A percentile compares a stretch with the other conserved stretches of the same genome.
phyloP scores from a whole-genome alignment of 2,797 vertebrate genomes.

The Smutsia gigantea region DNA sequence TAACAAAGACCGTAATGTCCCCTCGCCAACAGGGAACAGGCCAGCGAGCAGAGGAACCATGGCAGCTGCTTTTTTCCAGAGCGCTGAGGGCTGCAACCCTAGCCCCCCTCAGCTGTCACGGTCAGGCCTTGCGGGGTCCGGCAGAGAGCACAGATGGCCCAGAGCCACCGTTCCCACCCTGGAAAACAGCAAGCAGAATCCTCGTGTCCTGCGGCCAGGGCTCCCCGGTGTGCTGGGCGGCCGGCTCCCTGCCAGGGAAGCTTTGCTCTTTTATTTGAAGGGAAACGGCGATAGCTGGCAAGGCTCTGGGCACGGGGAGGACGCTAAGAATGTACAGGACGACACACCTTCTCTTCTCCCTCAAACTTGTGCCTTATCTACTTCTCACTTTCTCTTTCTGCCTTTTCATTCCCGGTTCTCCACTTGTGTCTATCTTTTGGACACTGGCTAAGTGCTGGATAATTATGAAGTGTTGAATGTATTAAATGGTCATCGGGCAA shows the following conservation, averaged over 20 bases:
- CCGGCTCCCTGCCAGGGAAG: not conserved
- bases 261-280: not conserved
- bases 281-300: not conserved
- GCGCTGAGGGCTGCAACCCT: slow-evolving; percentile 73
- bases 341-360: not conserved
- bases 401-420: not conserved
- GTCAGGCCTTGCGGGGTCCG: slow-evolving; percentile 60
- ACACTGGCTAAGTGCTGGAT: not conserved
- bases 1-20: slow-evolving; percentile 77
- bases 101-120: slow-evolving; percentile 77
- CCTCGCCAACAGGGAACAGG: slow-evolving; percentile 52
- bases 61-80: slow-evolving; percentile 79
- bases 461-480: not conserved
- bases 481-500: not conserved
- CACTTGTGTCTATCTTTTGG: not conserved
- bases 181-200: slow-evolving; percentile 45
- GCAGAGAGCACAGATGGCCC: slow-evolving; percentile 53
- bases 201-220: slow-evolving; percentile 10
- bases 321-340: not conserved
- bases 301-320: not conserved
- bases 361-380: not conserved
- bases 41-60: slow-evolving; percentile 51
- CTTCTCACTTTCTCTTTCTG: not conserved
- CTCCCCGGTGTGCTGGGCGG: not conserved
- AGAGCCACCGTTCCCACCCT: slow-evolving; percentile 59